Base-by-base conservation (phyloP, 2,888 invertebrate genomes). In the Phengaris arion region DNA sequence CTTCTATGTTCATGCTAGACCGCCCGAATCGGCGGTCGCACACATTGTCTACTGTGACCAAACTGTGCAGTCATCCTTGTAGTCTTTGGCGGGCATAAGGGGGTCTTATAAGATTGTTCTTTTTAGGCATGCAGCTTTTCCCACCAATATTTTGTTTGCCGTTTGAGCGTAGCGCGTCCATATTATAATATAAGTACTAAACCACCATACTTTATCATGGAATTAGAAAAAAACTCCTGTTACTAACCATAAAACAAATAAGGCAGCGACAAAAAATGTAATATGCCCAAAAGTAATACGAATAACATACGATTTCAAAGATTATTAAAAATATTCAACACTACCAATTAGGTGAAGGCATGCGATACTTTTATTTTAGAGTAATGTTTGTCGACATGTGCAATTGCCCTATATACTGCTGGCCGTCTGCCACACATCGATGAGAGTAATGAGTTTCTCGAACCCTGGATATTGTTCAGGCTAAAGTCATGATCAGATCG, bases 381-480 rank as follows among this genome's bases (percentile, higher is more conserved):
- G 52, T 72, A 72, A 72, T 54, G 72, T 72, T 72, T 72, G 72
- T 69, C 54, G 72, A 22, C 13, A 51, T 51, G 51, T 70, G 72
- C 72, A 72, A 72, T 72, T 52, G 72, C 72, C 72, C 72, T 72
- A 72, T 72, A 72, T 54, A 72, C 52, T 12, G 22, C 72, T 72
- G 72, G 72, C 72, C 52, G 15, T 22, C 54, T 72, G 72, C 72
- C 72, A 70, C 72, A 54, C 22, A 35, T 72, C 72, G 72, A 72
- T 54, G 52, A 52, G 48, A 69, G 52, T 72, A 54, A 72, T 54
- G 72, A 72, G 72, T 72, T 72, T 54, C 72, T 72, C 52, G 72
- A 72, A 72, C 72, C 52, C 52, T 72, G 52, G 13, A 72, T 52
- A 70, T 70, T 70, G 70, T 48, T 15, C 70, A 51, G 70, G 51